Base-by-base conservation (phyloP, 2,113 vertebrate species). In the Lophura nycthemera region DNA sequence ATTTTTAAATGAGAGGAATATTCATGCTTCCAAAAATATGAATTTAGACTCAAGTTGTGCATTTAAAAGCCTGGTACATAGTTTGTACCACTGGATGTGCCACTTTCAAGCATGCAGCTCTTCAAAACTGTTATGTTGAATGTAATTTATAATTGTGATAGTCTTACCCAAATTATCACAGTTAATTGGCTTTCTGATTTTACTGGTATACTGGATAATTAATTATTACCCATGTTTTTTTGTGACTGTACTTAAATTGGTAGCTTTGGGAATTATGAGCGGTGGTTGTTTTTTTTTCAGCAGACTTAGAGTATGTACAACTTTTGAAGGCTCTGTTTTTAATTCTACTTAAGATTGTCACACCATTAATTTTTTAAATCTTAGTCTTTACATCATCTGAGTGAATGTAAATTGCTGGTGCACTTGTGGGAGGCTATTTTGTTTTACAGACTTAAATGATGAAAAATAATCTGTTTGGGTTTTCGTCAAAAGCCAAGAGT, bases 181-280 rank as follows among this genome's bases (percentile, higher is more conserved):
- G 2, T 73, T 96, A 96, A 97, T 93, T 95, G 74, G 27, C 81
- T 65, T 97, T 80, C 82, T 95, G 66, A 13, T 92, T 96, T 96
- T 84, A 43, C 45, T 73, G 92, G 30, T 63, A 13, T 90, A 40
- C 67, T 52, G 48, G 36, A 52, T 95, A 82, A 40, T 50, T 97
- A 75, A 76, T 93, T 93, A 85, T 86, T 74, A 47, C n/a, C 34
- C 70, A 29, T 13, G 8, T 71, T 47, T 27, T 65, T 70, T 84
- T 91, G 21, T 66, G 78, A 86, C 64, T 90, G 75, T 79, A 48
- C n/a, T 81, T 88, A 89, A 96, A 95, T 97, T 96, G 48, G 71
- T 96, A 42, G 56, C 82, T 95, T 82, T 96, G 90, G 85, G 67
- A 95, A 6, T 91, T 72, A 54, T 8, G 80, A 32, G 67, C 15